Conservation (phyloP, 2,113 vertebrate species). For the Phalacrocorax brasilianus region DNA sequence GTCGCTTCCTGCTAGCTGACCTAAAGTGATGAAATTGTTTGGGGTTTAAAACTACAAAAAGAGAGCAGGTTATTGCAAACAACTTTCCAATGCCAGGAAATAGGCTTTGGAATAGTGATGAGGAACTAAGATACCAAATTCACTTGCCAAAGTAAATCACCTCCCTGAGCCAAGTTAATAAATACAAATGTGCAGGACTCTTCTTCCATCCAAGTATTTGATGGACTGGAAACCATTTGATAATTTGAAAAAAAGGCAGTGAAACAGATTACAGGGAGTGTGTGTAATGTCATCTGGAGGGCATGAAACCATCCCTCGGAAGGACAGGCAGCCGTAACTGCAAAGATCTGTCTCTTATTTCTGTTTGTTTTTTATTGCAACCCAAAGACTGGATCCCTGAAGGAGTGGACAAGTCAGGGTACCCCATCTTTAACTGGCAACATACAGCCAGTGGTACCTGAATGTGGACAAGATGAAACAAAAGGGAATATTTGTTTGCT, state of each 20-base stretch:
- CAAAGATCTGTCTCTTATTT: not conserved
- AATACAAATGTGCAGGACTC: not conserved
- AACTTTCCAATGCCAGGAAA: not conserved
- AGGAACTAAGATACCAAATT: not conserved
- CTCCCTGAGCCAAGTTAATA: not conserved
- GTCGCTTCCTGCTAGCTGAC: not conserved
- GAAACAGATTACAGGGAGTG: not conserved
- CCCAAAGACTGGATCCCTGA: not conserved
- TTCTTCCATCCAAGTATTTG: not conserved
- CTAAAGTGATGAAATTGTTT: not conserved
- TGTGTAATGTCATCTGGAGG: not conserved
- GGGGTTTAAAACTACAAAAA: not conserved
- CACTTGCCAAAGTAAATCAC: conserved; percentile 31
- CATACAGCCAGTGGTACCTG: not conserved
- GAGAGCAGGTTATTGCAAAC: not conserved
- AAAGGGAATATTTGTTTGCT: not conserved
- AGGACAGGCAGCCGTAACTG: not conserved
- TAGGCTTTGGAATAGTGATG: not conserved
- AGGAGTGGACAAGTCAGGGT: not conserved
- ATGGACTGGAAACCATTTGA: not conserved
- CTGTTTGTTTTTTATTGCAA: not conserved
- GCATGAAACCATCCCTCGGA: not conserved
- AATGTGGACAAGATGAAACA: not conserved
- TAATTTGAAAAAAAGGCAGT: not conserved
- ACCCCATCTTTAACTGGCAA: not conserved